Evolutionary conservation across 2,113 vertebrate species (phyloP).

Genomic region (Buteo buteo): DNA sequence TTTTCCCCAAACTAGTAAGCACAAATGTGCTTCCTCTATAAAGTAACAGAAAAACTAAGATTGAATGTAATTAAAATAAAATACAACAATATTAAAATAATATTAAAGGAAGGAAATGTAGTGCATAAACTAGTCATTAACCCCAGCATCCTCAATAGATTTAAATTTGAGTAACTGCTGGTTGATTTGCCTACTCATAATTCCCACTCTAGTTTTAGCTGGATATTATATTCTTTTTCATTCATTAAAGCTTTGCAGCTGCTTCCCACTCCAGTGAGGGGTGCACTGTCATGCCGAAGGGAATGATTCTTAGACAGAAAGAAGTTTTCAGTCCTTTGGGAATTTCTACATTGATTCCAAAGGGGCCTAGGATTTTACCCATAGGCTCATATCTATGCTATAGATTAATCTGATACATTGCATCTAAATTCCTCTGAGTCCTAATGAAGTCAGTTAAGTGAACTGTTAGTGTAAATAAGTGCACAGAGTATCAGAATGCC

Average conservation of each 20-base stretch:
- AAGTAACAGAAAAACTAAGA: conserved; percentile 44
- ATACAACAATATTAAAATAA: conserved; percentile 64
- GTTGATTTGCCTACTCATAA: conserved; percentile 58
- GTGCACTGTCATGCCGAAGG: neutral
- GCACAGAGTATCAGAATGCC: neutral
- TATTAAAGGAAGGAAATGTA: conserved; percentile 63
- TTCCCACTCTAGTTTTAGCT: conserved; percentile 39
- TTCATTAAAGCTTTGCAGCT: conserved; percentile 39
- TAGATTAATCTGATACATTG: neutral
- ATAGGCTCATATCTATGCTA: neutral
- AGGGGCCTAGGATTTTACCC: neutral
- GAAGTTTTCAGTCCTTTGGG: neutral
- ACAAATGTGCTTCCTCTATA: neutral
- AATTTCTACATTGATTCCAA: neutral
- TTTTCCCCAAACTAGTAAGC: neutral
- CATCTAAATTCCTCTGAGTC: conserved; percentile 1
- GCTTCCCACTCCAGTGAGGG: conserved; percentile 31
- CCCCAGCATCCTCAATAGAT: conserved; percentile 52
- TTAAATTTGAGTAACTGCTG: conserved; percentile 52
- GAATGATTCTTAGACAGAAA: neutral
- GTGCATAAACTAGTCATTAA: conserved; percentile 63
- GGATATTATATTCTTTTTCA: conserved; percentile 29
- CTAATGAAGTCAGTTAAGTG: neutral
- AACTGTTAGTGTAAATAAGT: conserved; percentile 13
- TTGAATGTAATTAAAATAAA: conserved; percentile 58